A percentile compares a stretch with the other conserved stretches of the same genome.
phyloP scores from a whole-genome alignment of 2,113 vertebrate genomes.

The Toxotes jaculatrix region DNA sequence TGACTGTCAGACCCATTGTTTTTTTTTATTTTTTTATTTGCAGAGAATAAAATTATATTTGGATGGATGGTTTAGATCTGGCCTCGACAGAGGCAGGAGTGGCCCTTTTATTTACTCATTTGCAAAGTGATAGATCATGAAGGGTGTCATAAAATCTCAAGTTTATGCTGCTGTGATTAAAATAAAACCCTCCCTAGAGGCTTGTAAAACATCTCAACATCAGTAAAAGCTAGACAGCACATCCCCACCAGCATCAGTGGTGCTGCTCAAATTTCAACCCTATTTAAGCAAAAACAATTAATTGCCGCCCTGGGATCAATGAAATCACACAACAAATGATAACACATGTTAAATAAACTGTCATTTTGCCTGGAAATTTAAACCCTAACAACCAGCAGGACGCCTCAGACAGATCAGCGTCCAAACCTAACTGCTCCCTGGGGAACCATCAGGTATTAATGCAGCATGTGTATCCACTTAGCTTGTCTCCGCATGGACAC shows the following conservation, averaged over 20 bases:
- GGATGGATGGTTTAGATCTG: background rate
- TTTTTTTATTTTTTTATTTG: background rate
- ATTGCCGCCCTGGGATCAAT: constrained; percentile 35
- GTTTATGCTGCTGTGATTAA: constrained; percentile 1
- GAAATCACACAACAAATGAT: background rate
- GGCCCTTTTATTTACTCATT: background rate
- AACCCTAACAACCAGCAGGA: background rate
- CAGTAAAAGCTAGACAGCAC: background rate
- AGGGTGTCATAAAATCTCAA: background rate
- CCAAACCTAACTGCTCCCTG: background rate
- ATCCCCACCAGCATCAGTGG: background rate
- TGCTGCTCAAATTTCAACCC: constrained; percentile 4
- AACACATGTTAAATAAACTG: background rate
- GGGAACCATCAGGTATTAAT: constrained; percentile 15
- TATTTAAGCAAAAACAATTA: constrained; percentile 22
- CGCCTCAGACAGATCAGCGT: background rate
- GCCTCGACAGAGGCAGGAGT: background rate
- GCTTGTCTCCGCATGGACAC: background rate
- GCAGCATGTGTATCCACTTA: constrained; percentile 8
- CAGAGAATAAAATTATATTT: background rate
- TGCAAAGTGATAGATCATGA: background rate
- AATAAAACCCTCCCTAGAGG: background rate
- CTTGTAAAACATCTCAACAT: constrained; percentile 18
- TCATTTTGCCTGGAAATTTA: background rate
- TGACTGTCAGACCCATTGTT: background rate